Conservation (phyloP, 2,113 vertebrate species). For the Cephalopholis sonnerati region DNA sequence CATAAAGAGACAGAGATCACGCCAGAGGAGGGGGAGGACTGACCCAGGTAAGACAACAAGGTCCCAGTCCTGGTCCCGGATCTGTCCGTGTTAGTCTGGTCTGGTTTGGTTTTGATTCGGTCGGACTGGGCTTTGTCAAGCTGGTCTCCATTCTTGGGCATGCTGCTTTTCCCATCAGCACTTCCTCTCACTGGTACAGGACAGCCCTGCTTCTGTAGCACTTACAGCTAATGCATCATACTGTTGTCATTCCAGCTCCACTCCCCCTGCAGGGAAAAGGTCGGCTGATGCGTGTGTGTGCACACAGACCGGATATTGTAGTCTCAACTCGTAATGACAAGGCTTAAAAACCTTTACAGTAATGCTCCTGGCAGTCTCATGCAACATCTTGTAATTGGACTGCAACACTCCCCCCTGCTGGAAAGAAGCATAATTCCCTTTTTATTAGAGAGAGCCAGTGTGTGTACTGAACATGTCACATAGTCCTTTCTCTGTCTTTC, state of each 20-base stretch:
- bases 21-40: conserved; percentile 95
- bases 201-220: conserved; percentile 59
- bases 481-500: background rate
- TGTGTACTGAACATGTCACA: background rate
- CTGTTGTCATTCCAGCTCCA: conserved; percentile 64
- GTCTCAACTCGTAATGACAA: conserved; percentile 50
- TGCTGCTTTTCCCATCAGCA: conserved; percentile 74
- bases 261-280: conserved; percentile 45
- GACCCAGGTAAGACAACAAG: conserved; percentile 94
- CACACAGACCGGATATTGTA: conserved; percentile 47
- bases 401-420: conserved; percentile 70
- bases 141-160: conserved; percentile 69
- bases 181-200: conserved; percentile 46
- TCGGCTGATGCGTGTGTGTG: conserved; percentile 26
- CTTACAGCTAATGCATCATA: conserved; percentile 66
- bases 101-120: conserved; percentile 38
- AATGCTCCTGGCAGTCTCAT: conserved; percentile 46
- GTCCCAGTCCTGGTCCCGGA: conserved; percentile 65
- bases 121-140: conserved; percentile 39
- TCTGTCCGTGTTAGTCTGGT: conserved; percentile 48
- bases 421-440: conserved; percentile 15
- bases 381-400: conserved; percentile 23
- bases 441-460: background rate
- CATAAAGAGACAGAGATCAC: conserved; percentile 99
- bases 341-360: conserved; percentile 51